These are phyloP conservation scores for Bradypodion ventrale DNA, from an alignment of 2,797 vertebrate genomes.

Conservation along the genomic window DNA sequence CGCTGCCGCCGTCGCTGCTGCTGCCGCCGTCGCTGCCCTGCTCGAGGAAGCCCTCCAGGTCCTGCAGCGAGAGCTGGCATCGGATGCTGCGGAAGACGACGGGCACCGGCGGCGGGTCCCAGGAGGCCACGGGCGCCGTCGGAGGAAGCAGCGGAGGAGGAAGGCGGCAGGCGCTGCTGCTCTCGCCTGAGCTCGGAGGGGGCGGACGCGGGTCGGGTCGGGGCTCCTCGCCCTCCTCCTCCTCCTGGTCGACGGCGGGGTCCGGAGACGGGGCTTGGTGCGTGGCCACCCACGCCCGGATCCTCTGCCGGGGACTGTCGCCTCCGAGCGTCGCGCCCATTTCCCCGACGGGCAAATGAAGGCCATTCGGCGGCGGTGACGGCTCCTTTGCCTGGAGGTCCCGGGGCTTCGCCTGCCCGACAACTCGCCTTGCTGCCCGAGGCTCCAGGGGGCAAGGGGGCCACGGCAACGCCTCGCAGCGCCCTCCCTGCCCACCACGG, in stretches of 20 bases:
- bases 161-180: not conserved
- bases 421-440: too few species aligned
- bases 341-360: not conserved
- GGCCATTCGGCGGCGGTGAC: not conserved
- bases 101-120: not conserved
- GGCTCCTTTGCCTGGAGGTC: too few species aligned
- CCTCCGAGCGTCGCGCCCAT: not conserved
- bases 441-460: too few species aligned
- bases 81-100: constrained; percentile 72
- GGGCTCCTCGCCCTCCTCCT: not conserved
- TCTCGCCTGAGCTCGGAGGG: not conserved
- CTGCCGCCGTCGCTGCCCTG: constrained; percentile 71
- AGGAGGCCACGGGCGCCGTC: fast-evolving
- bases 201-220: too few species aligned
- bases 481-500: too few species aligned
- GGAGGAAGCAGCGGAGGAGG: too few species aligned
- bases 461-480: too few species aligned
- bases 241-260: not conserved
- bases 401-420: too few species aligned
- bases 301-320: not conserved
- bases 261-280: fast-evolving
- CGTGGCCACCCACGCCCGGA: not conserved
- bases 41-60: constrained; percentile 66
- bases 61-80: constrained; percentile 72
- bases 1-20: constrained; percentile 54